A percentile compares a stretch with the other conserved stretches of the same genome.
Evolutionary conservation across 2,888 invertebrate species (phyloP).

Genomic region (Pyrocoelia pectoralis): DNA sequence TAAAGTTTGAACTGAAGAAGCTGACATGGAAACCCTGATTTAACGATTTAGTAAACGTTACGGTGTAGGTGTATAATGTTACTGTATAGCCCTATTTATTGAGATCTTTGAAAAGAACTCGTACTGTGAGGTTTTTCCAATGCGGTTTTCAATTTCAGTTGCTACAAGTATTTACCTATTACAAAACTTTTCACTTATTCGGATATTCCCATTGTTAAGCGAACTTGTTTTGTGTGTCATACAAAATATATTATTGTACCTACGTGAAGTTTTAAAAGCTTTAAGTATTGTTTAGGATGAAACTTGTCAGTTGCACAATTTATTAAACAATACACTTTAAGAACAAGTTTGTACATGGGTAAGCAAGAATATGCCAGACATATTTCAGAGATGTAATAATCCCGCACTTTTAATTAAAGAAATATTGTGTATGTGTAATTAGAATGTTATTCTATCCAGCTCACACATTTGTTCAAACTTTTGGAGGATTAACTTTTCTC

Average conservation of each 20-base stretch:
- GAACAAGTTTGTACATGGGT: neutral
- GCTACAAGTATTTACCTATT: neutral
- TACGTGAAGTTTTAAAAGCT: neutral
- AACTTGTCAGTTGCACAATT: conserved; percentile 5
- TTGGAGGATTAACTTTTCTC: no score
- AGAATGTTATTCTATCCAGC: no score
- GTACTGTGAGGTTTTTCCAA: neutral
- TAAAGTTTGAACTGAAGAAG: neutral
- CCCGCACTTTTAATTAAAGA: no score
- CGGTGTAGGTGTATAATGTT: neutral
- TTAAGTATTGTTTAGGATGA: neutral
- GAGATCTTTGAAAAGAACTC: neutral
- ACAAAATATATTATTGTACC: conserved; percentile 5
- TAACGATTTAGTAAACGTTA: neutral
- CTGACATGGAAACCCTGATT: neutral
- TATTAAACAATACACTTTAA: conserved; percentile 4
- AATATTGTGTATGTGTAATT: no score
- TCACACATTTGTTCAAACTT: no score
- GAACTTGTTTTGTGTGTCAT: neutral
- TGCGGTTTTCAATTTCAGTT: neutral
- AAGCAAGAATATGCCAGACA: neutral
- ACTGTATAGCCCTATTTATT: neutral
- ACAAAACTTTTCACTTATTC: conserved; percentile 12
- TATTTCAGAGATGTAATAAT: no score
- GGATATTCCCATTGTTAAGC: neutral